These are phyloP conservation scores for Myzus persicae DNA, from an alignment of 1,140 invertebrate species.

Conservation along the genomic window DNA sequence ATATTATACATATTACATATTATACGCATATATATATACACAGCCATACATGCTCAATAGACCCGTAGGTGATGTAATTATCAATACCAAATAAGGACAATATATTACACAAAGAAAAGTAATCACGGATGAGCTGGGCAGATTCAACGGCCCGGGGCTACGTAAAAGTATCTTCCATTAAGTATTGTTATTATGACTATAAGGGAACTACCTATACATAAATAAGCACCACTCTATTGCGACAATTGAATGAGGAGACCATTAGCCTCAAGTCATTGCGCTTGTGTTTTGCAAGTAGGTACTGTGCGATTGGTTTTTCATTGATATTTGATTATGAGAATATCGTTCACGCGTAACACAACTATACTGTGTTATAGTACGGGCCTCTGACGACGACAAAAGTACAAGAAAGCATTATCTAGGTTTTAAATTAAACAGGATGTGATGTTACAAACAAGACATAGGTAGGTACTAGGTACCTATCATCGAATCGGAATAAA, in stretches of 20 bases:
- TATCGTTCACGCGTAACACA: neutral
- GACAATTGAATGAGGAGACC: conserved; percentile 43
- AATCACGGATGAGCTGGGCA: conserved; percentile 47
- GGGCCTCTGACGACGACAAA: neutral
- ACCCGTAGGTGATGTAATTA: conserved; percentile 54
- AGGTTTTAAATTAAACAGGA: neutral
- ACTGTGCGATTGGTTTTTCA: neutral
- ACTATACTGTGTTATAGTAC: neutral
- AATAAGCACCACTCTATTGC: neutral
- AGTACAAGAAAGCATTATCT: neutral
- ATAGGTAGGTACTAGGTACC: neutral
- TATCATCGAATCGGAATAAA: neutral
- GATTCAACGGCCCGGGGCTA: conserved; percentile 46
- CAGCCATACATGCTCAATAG: neutral
- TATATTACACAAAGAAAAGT: conserved; percentile 38
- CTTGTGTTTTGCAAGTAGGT: conserved; percentile 18
- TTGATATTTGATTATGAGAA: conserved; percentile 22
- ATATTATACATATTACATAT: neutral
- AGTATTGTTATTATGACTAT: conserved; percentile 33
- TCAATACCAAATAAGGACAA: conserved; percentile 45
- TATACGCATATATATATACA: neutral
- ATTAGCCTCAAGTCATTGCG: conserved; percentile 33
- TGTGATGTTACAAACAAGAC: neutral
- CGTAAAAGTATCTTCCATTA: conserved; percentile 49
- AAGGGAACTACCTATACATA: neutral